Evolutionary conservation across 2,113 vertebrate genomes (phyloP), one percentile per base, ranked within the genome.

Genomic region (Corythornis madagascariensis): DNA sequence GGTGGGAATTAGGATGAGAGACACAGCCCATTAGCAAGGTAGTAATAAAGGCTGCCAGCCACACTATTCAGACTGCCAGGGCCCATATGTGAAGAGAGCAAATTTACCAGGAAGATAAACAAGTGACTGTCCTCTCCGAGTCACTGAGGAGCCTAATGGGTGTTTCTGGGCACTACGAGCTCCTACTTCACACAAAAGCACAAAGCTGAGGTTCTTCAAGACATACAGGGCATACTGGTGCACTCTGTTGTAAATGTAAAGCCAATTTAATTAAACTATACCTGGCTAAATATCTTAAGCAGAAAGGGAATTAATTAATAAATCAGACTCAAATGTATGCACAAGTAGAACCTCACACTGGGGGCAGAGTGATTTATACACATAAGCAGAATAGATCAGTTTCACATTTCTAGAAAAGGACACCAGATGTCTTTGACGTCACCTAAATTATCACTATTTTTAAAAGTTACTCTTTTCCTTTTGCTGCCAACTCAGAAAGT

Each of bases 401-500:
- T 91, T 95, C 92, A 66, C 84, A 73, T 90, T 89, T 84, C 95
- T 88, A 70, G 76, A 79, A 88, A 96, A 94, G 94, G 96, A 94
- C 92, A 94, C 92, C 92, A 95, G 93, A 95, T 97, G 88, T 66
- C 88, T 96, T 92, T 94, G 95, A 92, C 91, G 86, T 95, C 94
- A 97, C 71, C 90, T 57, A 90, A 94, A 95, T 96, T 87, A 95
- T 72, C 83, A 87, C 87, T 88, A 84, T 83, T 92, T 97, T 96
- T 89, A 93, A 96, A 95, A 93, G 94, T 97, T 96, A 97, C 94
- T 93, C 83, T 92, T 94, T 80, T 67, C 94, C 85, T 28, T 79
- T 96, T 55, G 75, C 88, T 96, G 94, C 96, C 95, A 97, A 96
- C 92, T 93, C 94, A 91, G 76, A 95, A 94, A 93, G 91, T 86